These are phyloP conservation scores for Bombus superbus DNA, from an alignment of 1,140 invertebrate species.

Conservation along the genomic window DNA sequence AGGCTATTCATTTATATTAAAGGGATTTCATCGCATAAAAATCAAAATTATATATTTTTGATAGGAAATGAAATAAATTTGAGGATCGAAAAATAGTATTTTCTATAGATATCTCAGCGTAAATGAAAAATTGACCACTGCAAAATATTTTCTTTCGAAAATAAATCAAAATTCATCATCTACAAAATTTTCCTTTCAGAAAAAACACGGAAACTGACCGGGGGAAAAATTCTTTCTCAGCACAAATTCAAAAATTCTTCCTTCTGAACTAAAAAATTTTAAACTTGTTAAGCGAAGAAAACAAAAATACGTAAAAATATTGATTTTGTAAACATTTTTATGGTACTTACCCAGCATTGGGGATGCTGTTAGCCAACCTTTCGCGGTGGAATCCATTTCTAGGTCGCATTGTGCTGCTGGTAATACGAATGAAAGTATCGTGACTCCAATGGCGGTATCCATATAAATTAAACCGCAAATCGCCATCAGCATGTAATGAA, in stretches of 20 bases:
- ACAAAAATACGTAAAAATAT: background rate
- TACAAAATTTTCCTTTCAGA: background rate
- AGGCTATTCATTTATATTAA: no score
- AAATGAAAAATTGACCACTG: no score
- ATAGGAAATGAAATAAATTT: background rate
- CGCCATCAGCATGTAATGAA: constrained; percentile 87
- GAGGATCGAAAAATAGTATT: background rate
- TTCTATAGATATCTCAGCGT: no score
- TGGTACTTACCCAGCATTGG: constrained; percentile 87
- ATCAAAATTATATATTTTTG: background rate
- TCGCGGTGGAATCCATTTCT: constrained; percentile 88
- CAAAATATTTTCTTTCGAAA: no score
- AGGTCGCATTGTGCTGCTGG: constrained; percentile 90
- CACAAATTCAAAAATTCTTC: no score
- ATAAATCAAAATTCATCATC: no score
- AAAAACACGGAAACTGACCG: no score
- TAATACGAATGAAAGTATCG: constrained; percentile 92
- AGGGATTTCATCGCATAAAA: background rate
- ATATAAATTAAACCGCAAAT: constrained; percentile 89
- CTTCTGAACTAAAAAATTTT: background rate
- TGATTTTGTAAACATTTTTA: background rate
- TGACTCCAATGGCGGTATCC: constrained; percentile 91
- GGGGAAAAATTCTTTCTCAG: no score
- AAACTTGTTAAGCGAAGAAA: background rate
- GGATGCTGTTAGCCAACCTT: constrained; percentile 89